Conservation (phyloP, 2,113 vertebrate species). For the Larimichthys crocea region DNA sequence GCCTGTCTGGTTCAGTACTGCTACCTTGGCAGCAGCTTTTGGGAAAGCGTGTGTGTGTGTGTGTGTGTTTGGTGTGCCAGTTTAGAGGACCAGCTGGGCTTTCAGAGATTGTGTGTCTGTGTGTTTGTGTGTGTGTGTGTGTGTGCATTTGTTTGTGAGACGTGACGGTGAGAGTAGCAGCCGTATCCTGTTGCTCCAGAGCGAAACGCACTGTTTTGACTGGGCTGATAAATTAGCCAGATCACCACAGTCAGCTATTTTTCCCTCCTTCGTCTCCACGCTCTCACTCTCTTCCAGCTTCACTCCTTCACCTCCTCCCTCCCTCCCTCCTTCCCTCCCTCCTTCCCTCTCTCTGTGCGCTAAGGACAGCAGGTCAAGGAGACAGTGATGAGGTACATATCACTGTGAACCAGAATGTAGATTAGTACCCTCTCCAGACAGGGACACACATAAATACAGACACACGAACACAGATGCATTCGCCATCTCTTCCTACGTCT, state of each 20-base stretch:
- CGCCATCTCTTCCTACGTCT: conserved; percentile 55
- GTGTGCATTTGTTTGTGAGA: conserved; percentile 58
- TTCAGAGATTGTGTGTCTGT: conserved; percentile 51
- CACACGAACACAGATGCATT: conserved; percentile 44
- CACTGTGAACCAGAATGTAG: conserved; percentile 80
- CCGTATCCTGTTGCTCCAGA: conserved; percentile 68
- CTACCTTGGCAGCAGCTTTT: conserved; percentile 73
- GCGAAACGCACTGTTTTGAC: conserved; percentile 72
- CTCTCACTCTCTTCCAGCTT: conserved; percentile 39
- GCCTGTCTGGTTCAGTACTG: conserved; percentile 73
- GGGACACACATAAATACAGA: conserved; percentile 63
- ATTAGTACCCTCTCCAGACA: conserved; percentile 75
- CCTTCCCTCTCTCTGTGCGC: conserved; percentile 23
- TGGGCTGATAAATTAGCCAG: conserved; percentile 69
- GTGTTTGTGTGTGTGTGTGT: conserved; percentile 15
- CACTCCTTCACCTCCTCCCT: not conserved
- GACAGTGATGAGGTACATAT: conserved; percentile 80
- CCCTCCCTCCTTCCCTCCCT: not conserved
- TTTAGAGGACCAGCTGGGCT: conserved; percentile 82
- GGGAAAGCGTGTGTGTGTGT: conserved; percentile 37
- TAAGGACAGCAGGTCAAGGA: conserved; percentile 81
- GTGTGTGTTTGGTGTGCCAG: conserved; percentile 46
- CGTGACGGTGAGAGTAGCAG: conserved; percentile 58
- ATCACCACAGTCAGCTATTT: conserved; percentile 74
- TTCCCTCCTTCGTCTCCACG: conserved; percentile 38